A percentile compares a stretch with the other conserved stretches of the same genome.
These are phyloP conservation scores for Eristalinus aeneus DNA, from an alignment of 2,888 invertebrate species.

Conservation along the genomic window DNA sequence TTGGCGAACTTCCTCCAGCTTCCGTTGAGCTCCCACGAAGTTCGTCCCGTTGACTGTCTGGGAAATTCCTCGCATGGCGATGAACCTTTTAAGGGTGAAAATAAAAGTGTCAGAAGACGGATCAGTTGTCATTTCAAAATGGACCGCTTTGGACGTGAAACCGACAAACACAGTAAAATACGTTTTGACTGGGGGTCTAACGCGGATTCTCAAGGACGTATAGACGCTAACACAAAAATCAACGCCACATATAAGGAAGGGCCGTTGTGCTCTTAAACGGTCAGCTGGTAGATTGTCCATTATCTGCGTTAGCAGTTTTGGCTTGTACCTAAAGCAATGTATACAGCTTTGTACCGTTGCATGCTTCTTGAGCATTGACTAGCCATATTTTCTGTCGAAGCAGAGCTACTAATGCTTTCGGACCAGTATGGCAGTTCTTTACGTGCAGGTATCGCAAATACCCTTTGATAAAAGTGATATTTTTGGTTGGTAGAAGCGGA, in stretches of 20 bases:
- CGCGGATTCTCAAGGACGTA: conserved; percentile 1
- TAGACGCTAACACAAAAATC: conserved; percentile 32
- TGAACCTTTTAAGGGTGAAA: too few species aligned
- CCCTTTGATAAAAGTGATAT: neutral
- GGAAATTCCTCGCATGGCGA: too few species aligned
- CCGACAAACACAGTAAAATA: conserved; percentile 35
- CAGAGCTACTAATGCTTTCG: conserved; percentile 16
- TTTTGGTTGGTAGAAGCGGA: conserved; percentile 4
- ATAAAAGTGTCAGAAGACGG: too few species aligned
- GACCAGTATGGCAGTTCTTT: too few species aligned
- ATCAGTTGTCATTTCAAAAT: conserved; percentile 15
- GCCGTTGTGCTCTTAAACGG: too few species aligned
- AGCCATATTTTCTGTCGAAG: neutral
- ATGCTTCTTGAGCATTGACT: neutral
- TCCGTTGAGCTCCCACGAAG: too few species aligned
- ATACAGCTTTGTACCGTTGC: neutral
- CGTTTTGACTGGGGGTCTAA: neutral
- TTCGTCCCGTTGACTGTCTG: too few species aligned
- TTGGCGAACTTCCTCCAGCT: too few species aligned
- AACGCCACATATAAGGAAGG: too few species aligned
- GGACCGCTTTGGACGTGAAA: neutral
- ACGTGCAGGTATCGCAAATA: conserved; percentile 31
- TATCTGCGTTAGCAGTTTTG: too few species aligned
- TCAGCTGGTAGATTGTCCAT: too few species aligned
- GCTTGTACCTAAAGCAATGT: too few species aligned